Base-by-base conservation (phyloP, 2,888 invertebrate species). In the Tiliacea citrago region DNA sequence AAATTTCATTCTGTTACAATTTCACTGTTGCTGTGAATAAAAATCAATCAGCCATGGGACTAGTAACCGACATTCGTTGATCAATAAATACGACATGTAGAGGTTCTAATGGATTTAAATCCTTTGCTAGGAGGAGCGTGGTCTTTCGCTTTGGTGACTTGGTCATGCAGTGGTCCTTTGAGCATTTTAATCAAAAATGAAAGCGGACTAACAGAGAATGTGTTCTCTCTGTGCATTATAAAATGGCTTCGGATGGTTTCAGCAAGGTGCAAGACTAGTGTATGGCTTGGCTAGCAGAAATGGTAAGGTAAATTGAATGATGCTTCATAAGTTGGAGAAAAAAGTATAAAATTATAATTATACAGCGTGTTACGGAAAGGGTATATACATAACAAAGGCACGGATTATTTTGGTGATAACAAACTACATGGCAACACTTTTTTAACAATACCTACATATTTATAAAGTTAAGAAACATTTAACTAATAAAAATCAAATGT, bases 1-100 rank as follows among this genome's bases (percentile, higher is more conserved):
- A 83, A 85, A 83, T 82, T 83, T 83, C 73, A 77, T 77, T 85
- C 86, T 72, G 83, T 68, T 67, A 82, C 78, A 72, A 83, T 73
- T 78, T 83, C 55, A 71, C 49, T 68, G 76, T 67, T 62, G 53
- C 76, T 73, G 51, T 24, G 67, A 68, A 68, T 24, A 6, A 68
- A 83, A 85, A 85, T 85, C 86, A 82, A 83, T 83, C 86, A 82
- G 49, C 35, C 60, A 16, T 61, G 35, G 60, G 24, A 68, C 24
- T 70, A 55, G 47, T 71, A 69, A 85, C 82, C 60, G 63, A 67
- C 60, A 77, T 73, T 70, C 60, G 49, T 66, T 67, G 39, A 67
- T 81, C 74, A 66, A 80, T 73, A 73, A 67, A 79, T 45, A 21
- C 58, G 49, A 58, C 12, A 13, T 24, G 16, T 29, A n/a, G 12